These are phyloP conservation scores for Eospalax fontanierii DNA, from an alignment of 2,797 vertebrate genomes.

Conservation along the genomic window DNA sequence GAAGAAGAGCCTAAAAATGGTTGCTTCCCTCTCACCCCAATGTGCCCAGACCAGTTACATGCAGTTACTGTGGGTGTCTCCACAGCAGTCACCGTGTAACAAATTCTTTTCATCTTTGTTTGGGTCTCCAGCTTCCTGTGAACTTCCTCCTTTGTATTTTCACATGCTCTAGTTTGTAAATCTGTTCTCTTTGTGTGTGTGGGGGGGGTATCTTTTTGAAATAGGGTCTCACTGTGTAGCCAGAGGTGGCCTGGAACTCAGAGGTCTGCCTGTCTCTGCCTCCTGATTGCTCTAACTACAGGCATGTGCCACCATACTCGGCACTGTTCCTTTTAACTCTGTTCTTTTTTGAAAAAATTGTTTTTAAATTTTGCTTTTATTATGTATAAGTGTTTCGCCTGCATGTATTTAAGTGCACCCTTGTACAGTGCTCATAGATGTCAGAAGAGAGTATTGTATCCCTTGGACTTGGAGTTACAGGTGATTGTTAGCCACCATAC, in stretches of 20 bases:
- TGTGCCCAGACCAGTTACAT: neutral
- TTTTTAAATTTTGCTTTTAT: constrained; percentile 32
- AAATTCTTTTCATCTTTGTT: neutral
- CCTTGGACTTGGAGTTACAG: neutral
- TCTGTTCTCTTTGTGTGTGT: constrained; percentile 12
- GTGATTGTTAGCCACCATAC: neutral
- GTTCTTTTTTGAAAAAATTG: constrained; percentile 8
- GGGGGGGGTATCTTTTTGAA: too few relatives aligned
- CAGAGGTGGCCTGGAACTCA: neutral
- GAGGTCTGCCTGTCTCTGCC: neutral
- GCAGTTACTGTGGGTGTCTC: neutral
- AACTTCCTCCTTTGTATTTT: constrained; percentile 43
- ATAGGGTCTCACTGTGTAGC: neutral
- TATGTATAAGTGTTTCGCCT: neutral
- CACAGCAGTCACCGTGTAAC: neutral
- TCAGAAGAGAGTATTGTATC: neutral
- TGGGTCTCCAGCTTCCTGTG: neutral
- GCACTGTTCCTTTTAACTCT: neutral
- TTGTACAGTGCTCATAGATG: neutral
- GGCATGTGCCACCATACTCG: neutral
- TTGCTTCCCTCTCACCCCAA: neutral
- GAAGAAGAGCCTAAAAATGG: neutral
- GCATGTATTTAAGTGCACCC: neutral
- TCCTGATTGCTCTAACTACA: neutral
- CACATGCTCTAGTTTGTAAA: constrained; percentile 50